phyloP scores from a whole-genome alignment of 1,140 invertebrate species.

The Xylocopa sonorina region DNA sequence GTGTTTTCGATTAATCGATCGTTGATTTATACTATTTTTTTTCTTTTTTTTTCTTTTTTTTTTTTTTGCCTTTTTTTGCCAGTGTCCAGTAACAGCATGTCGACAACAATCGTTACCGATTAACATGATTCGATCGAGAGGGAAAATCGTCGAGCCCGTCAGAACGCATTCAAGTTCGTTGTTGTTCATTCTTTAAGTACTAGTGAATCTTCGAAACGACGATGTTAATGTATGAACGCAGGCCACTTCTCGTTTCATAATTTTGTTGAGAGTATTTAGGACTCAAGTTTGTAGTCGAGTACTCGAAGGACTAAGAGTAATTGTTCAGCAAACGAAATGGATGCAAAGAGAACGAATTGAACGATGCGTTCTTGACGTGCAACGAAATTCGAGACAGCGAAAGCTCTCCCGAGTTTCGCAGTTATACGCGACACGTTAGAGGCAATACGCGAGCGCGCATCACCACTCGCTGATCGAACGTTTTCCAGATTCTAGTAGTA shows the following conservation, averaged over 20 bases:
- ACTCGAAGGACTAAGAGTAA: not conserved
- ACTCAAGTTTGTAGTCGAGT: too few species aligned
- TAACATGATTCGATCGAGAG: slow-evolving; percentile 43
- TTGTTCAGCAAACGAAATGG: not conserved
- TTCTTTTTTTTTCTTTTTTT: too few species aligned
- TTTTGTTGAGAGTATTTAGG: not conserved
- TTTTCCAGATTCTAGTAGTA: slow-evolving; percentile 85
- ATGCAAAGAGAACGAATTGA: too few species aligned
- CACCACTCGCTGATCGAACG: slow-evolving; percentile 26
- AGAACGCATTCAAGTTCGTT: not conserved
- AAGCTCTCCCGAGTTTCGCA: slow-evolving; percentile 2
- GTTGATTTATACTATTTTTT: slow-evolving; percentile 73
- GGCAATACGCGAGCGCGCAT: not conserved
- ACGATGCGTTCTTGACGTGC: not conserved
- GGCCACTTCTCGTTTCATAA: not conserved
- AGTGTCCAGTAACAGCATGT: slow-evolving; percentile 79
- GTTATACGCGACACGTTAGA: slow-evolving; percentile 8
- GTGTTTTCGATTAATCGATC: slow-evolving; percentile 75
- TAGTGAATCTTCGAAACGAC: too few species aligned
- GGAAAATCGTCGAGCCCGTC: not conserved
- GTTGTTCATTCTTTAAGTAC: too few species aligned
- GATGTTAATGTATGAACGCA: too few species aligned
- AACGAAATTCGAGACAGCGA: slow-evolving; percentile 10
- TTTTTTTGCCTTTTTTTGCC: slow-evolving; percentile 72
- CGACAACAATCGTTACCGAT: slow-evolving; percentile 35